phyloP scores from a whole-genome alignment of 37 sponge, comb jelly and placozoan genomes.

The Aphrocallistes beatrix region DNA sequence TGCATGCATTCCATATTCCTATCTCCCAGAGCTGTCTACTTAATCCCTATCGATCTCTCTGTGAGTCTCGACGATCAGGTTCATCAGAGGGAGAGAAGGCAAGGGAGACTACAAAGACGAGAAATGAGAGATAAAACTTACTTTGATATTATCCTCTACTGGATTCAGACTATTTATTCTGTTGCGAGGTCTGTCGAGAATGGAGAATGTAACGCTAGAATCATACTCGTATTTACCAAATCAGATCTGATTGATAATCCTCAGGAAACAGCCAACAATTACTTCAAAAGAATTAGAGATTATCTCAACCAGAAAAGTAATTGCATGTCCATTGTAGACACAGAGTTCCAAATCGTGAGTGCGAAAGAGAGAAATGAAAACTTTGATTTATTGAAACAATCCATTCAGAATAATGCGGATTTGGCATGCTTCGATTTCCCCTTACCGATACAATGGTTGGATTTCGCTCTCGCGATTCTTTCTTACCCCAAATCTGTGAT shows the following conservation, averaged over 20 bases:
- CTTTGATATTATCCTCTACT: not conserved
- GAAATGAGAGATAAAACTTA: not conserved
- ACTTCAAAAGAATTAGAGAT: not conserved
- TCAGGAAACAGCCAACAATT: not conserved
- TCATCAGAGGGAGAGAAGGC: not conserved
- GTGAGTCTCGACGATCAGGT: not conserved
- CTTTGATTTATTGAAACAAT: not conserved
- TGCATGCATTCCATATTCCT: slow-evolving; percentile 9
- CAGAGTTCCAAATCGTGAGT: not conserved
- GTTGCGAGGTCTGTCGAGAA: not conserved
- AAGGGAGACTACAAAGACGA: not conserved
- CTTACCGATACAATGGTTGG: not conserved
- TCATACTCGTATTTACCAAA: not conserved
- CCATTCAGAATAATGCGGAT: slow-evolving; percentile 2
- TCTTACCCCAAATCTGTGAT: not conserved
- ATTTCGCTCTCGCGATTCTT: not conserved
- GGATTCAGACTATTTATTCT: slow-evolving; percentile 1
- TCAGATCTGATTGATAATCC: not conserved
- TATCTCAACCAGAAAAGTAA: not conserved
- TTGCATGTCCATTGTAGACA: not conserved
- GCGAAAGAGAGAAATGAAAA: not conserved
- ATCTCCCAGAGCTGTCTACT: not conserved
- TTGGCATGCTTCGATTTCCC: not conserved
- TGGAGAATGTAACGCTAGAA: not conserved
- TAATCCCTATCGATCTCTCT: not conserved